Base-by-base conservation (phyloP, 1,140 invertebrate species). In the Laupala kohalensis region DNA sequence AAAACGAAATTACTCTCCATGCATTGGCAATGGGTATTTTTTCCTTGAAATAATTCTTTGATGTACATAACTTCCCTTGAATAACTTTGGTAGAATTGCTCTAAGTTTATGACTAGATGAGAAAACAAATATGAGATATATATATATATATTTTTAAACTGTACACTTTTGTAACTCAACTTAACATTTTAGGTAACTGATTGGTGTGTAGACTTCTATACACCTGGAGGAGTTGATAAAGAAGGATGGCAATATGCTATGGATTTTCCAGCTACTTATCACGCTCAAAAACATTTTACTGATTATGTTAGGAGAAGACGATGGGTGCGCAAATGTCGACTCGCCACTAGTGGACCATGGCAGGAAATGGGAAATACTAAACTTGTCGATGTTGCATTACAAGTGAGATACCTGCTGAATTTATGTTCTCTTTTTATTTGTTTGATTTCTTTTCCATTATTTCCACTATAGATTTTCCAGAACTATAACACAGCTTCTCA, bases 231-330 rank as follows among this genome's bases (percentile, higher is more conserved):
- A 1, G 91, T 92, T 1, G 94, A 96, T 81, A 85, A 86, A 71
- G 92, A 96, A 75, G 94, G 94, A 3, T 97, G 95, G 95, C 94
- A 96, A 79, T 96, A 96, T 82, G 93, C 94, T 3, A 90, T 92
- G 3, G 94, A 96, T 81, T 96, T 96, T 80, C 92, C 93, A 6
- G 87, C 89, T 0, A 86, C 86, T 25, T 96, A 93, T 80, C 94
- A 96, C 79, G 86, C 87, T 0, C 87, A 90, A 75, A 95, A 94
- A 79, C 85, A 90, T 70, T 89, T 95, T 73, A 94, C 92, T 0
- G 94, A 96, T 82, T 93, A 92, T 77, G 93, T 95, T 0, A 83
- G 95, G 71, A 84, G 94, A 27, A 83, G 94, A 64, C 82, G 92
- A 66, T 96, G 94, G 94, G 88, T 90, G 75, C 86, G 94, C 76